Base-by-base conservation (phyloP, 2,113 vertebrate species). In the Heterotilapia buettikoferi region DNA sequence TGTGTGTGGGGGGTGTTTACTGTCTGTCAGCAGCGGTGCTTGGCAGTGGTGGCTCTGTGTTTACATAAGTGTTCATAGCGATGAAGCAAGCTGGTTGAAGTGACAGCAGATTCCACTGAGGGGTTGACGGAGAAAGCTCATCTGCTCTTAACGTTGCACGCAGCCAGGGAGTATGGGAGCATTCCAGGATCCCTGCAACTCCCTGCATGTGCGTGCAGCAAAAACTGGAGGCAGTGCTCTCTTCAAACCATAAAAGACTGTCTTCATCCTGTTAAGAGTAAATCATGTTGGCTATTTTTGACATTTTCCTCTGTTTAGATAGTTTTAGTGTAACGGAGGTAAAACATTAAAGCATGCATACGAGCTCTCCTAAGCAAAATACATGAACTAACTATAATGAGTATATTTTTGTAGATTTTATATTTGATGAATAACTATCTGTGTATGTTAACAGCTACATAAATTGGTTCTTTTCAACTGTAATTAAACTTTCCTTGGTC, bases 21-120 rank as follows among this genome's bases (percentile, higher is more conserved):
- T 93, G 91, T 94, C 91, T 89, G 94, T 96, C 95, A 93, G 93
- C 92, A 87, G 89, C 5, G 89, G 95, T 95, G 93, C 95, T 94
- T 94, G 94, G 94, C 95, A 91, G 94, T 33, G 80, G 91, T 90
- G 88, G 92, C 90, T 91, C 94, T 92, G 87, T 91, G 94, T 95
- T 95, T 93, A 95, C 92, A 90, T 91, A 92, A 94, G 92, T 87
- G 88, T 80, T 84, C 36, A 8, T 86, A 79, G 88, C 92, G 90
- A 95, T 92, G 92, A 92, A 93, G 91, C 47, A 81, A 89, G 88
- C 80, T 73, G 80, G 83, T 92, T 89, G 82, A 90, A 88, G 85
- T 91, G 94, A 94, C 91, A 89, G 90, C 90, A 93, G 90, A 91
- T 93, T 90, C 88, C 85, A 83, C 59, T 50, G 89, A 88, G 84